Evolutionary conservation across 2,797 vertebrate genomes (phyloP), one percentile per base, ranked within the genome.

Genomic region (Agapornis canus): DNA sequence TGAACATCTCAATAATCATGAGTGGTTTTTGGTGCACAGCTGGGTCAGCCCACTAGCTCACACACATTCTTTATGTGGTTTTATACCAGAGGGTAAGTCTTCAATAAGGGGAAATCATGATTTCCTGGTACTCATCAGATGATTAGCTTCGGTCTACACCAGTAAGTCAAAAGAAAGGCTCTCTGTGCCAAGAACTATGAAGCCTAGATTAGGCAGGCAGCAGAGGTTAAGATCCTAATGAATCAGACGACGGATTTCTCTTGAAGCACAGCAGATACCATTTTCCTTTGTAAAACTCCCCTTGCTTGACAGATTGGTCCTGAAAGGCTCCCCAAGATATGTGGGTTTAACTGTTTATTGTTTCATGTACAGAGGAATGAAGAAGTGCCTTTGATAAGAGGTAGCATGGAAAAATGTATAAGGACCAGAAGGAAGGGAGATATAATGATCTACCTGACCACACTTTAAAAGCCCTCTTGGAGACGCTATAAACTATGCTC

Each of bases 261-360:
- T 80, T 61, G 64, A 69, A 86, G 85, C 48, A 64, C 1, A 2
- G 80, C 32, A 94, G 82, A 82, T 43, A 91, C 9, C 17, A n/a
- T 86, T 94, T 88, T 49, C 47, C 81, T 83, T 63, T 56, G 47
- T 49, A 94, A 90, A 91, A 39, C 13, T 26, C 27, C 29, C 32
- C 15, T 70, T 66, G 22, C 42, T 57, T 87, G 92, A 96, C 35
- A 48, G 61, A 93, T 48, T 95, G 86, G 22, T 95, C 65, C 75
- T 92, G 90, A 95, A 94, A 69, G 37, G 40, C 16, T 89, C 57
- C 56, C 31, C 72, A 87, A 72, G 65, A 79, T 80, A 96, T 92
- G 91, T 57, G 40, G 21, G 51, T 76, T 94, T 92, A 93, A 71
- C 65, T 84, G 90, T 49, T 89, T 60, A 89, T 70, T 87, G 80